Evolutionary conservation across 2,113 vertebrate species (phyloP), one percentile per base, ranked within the genome.

Genomic region (Spermophilus dauricus): DNA sequence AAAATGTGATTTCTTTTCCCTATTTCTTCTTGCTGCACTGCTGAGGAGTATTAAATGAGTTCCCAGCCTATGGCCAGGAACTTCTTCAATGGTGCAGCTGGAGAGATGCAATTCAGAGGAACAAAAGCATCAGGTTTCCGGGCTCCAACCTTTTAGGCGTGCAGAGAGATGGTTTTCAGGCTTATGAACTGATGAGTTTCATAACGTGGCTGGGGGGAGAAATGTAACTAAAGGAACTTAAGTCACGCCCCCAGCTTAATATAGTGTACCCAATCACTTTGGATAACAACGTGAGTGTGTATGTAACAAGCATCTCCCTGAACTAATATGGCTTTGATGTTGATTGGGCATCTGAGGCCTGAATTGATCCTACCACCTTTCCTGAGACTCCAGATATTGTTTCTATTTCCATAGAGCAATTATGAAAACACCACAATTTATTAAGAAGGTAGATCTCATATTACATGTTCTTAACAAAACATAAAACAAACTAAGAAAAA

Each of bases 1-100:
- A 96, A 98, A 97, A 84, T 97, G 39, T 67, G 72, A 67, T 92
- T 97, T 81, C 32, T 34, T 14, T 95, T 58, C 87, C 56, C 56
- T 89, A 48, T 10, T 95, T 91, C 96, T 11, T 89, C 95, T 95
- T 97, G 83, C 61, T 0, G 32, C 10, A 22, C 84, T 58, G 63
- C 72, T 87, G 76, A 84, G 45, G 42, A 61, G 42, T 11, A 89
- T 22, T 70, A 39, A 75, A 10, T n/a, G 82, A 11, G 5, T n/a
- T 93, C 32, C 65, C 56, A 88, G 63, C 76, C 75, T 48, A 9
- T 37, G 16, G 26, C 65, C 58, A 70, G 56, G n/a, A n/a, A 84
- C 80, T 78, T 95, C 13, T 45, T 76, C 84, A 12, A 34, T 70
- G 86, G 45, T 67, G 42, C 32, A 56, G 37, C 13, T 78, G 69